A percentile compares a stretch with the other conserved stretches of the same genome.
These are phyloP conservation scores for Andrena camellia DNA, from an alignment of 2,888 invertebrate genomes.

Conservation along the genomic window DNA sequence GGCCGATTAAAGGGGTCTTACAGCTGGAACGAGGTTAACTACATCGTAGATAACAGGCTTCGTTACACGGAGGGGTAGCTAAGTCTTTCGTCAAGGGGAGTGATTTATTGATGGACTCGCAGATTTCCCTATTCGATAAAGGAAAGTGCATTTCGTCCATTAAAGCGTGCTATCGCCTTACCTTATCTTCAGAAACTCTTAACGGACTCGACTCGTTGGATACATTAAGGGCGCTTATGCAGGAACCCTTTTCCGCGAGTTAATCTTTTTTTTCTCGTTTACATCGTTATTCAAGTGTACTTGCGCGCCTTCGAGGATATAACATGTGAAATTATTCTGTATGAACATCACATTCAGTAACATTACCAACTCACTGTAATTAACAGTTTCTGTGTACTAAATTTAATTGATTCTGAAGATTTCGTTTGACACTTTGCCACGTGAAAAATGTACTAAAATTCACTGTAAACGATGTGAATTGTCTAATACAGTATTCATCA, in stretches of 20 bases:
- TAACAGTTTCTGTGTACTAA: background rate
- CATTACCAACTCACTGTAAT: background rate
- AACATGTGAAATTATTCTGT: background rate
- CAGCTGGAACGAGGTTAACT: slow-evolving; percentile 65
- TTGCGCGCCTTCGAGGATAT: background rate
- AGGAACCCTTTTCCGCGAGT: slow-evolving; percentile 2
- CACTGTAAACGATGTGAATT: background rate
- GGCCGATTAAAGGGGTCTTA: slow-evolving; percentile 44
- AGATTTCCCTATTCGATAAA: slow-evolving; percentile 54
- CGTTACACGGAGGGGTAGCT: slow-evolving; percentile 58
- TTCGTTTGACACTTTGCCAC: background rate
- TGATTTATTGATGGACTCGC: slow-evolving; percentile 55
- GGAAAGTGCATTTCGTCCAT: slow-evolving; percentile 44
- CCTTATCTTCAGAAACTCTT: slow-evolving; percentile 33
- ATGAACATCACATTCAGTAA: background rate
- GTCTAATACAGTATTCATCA: background rate
- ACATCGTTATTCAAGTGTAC: background rate
- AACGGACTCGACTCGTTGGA: background rate
- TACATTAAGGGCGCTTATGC: slow-evolving; percentile 21
- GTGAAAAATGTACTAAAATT: background rate
- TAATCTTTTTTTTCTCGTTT: slow-evolving; percentile 3
- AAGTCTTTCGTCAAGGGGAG: slow-evolving; percentile 42
- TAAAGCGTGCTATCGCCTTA: slow-evolving; percentile 21
- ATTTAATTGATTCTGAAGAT: background rate
- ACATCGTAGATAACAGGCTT: slow-evolving; percentile 58